Evolutionary conservation across 2,113 vertebrate species (phyloP), one percentile per base, ranked within the genome.

Genomic region (Percopsis transmontana): DNA sequence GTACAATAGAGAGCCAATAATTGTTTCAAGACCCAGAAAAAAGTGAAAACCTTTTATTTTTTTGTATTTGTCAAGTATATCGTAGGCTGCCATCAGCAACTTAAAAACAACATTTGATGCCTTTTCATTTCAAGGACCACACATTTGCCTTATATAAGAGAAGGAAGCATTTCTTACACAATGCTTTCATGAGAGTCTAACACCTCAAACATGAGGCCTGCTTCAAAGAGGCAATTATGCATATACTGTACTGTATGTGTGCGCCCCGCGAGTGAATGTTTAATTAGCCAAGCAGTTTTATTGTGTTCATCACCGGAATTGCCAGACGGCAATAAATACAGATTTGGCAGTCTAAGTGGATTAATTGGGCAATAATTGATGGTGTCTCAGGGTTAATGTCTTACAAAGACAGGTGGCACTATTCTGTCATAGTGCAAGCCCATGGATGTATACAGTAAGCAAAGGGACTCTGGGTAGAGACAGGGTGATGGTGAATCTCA

Each of bases 1-100:
- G 66, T 78, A 78, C 79, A 76, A 65, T 66, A 61, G 83, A 57
- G 56, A 59, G 72, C 72, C 73, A 85, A 89, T 87, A 87, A 88
- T 48, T 57, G 70, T 73, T 82, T 69, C 51, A 77, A 81, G 74
- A 79, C 68, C 77, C 74, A 60, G 50, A 65, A 78, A 65, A n/a
- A 58, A 44, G 41, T 56, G 20, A 53, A 57, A 64, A 86, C 79
- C 74, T 89, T 84, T 87, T 72, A 74, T 86, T 87, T 82, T 78
- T 45, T 80, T 81, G 73, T 75, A 67, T 58, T 41, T 79, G 81
- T 83, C 66, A 80, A 72, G 74, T 68, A 52, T 68, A 66, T 83
- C 74, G 73, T 67, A 63, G 67, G 74, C 53, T 48, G 70, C 50
- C 50, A n/a, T 33, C 27, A 33, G 27, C 27, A 33, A 33, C 27